phyloP scores from a whole-genome alignment of 2,888 invertebrate genomes.

The Rhabditoides inermis region DNA sequence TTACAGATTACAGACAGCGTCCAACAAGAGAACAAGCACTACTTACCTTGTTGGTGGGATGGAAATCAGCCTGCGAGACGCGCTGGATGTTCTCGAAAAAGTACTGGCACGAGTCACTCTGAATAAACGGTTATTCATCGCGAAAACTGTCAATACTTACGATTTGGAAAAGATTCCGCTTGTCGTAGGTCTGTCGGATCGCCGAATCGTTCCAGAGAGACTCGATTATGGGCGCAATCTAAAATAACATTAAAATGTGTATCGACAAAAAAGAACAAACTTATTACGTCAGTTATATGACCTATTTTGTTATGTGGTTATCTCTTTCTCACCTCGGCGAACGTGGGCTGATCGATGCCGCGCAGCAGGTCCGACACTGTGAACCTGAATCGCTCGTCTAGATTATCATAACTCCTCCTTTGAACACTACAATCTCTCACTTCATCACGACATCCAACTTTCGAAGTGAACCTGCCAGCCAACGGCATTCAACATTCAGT shows the following conservation, averaged over 20 bases:
- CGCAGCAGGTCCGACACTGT: constrained; percentile 33
- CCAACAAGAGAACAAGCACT: too few relatives aligned
- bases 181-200: constrained; percentile 79
- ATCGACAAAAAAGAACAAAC: too few relatives aligned
- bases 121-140: constrained; percentile 53
- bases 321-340: constrained; percentile 79
- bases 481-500: too few relatives aligned
- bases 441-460: too few relatives aligned
- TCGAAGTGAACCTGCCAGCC: too few relatives aligned
- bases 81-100: constrained; percentile 86
- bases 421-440: background rate
- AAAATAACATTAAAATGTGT: too few relatives aligned
- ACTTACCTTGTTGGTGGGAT: constrained; percentile 31
- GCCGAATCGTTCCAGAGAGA: constrained; percentile 84
- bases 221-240: constrained; percentile 71
- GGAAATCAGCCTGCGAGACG: constrained; percentile 64
- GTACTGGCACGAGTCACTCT: constrained; percentile 91
- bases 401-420: background rate
- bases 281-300: too few relatives aligned
- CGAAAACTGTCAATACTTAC: constrained; percentile 60
- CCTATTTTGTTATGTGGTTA: too few relatives aligned
- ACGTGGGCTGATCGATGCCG: constrained; percentile 69
- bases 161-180: constrained; percentile 91
- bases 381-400: constrained; percentile 19
- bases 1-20: too few relatives aligned